phyloP scores from a whole-genome alignment of 2,888 invertebrate genomes.

The Xanthia togata region DNA sequence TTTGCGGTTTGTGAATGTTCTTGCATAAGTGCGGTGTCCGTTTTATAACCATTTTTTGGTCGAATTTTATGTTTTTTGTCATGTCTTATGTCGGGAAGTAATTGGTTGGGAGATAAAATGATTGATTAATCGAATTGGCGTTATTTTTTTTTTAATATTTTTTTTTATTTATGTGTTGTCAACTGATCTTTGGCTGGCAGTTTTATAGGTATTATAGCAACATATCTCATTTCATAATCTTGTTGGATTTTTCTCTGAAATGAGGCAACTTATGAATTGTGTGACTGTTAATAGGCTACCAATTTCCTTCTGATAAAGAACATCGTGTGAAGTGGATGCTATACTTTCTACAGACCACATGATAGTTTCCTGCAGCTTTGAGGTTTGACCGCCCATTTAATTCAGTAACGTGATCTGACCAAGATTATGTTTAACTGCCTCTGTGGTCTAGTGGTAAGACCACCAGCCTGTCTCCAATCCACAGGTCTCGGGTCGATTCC shows the following conservation, averaged over 20 bases:
- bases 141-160: slow-evolving; percentile 1
- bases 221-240: not conserved
- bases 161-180: not conserved
- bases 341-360: not conserved
- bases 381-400: not conserved
- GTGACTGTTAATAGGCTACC: too few relatives aligned
- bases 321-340: too few relatives aligned
- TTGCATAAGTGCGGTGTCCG: slow-evolving; percentile 28
- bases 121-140: slow-evolving; percentile 29
- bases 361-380: not conserved
- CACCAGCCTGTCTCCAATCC: too few relatives aligned
- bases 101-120: slow-evolving; percentile 20
- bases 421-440: too few relatives aligned
- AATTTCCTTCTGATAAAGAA: not conserved
- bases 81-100: not conserved
- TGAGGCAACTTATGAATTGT: not conserved
- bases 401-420: not conserved
- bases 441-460: too few relatives aligned
- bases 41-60: not conserved
- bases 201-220: not conserved
- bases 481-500: too few relatives aligned
- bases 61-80: slow-evolving; percentile 5
- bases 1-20: slow-evolving; percentile 13
- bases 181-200: not conserved
- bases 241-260: not conserved